These are phyloP conservation scores for Nymphicus hollandicus DNA, from an alignment of 2,113 vertebrate species.

Conservation along the genomic window DNA sequence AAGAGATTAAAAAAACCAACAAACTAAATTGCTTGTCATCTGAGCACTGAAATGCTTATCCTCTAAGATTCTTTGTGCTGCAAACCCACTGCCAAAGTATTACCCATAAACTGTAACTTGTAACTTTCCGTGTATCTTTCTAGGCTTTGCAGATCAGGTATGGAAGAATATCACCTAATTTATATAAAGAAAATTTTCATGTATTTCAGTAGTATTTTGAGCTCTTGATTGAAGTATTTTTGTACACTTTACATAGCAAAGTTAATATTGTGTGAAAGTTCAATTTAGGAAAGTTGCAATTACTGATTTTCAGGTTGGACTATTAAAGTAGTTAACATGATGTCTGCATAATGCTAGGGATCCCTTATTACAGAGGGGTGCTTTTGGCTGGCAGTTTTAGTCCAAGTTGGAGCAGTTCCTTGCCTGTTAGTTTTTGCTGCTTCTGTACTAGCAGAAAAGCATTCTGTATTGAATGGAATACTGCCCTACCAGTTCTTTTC, in stretches of 20 bases:
- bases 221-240: background rate
- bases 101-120: background rate
- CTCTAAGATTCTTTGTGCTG: background rate
- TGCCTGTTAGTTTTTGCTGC: background rate
- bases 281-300: background rate
- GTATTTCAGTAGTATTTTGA: background rate
- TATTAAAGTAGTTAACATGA: background rate
- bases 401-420: background rate
- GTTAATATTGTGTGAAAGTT: background rate
- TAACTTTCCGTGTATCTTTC: background rate
- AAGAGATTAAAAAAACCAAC: background rate
- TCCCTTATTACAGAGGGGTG: background rate
- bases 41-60: background rate
- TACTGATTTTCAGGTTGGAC: background rate
- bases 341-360: background rate
- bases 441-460: background rate
- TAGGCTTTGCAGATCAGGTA: background rate
- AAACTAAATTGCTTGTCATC: background rate
- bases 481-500: background rate
- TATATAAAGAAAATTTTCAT: background rate
- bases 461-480: background rate
- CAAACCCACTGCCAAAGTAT: background rate
- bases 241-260: background rate
- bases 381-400: background rate
- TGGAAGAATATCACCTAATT: background rate